Conservation (phyloP, 1,140 invertebrate species). For the Caenorhabditis briggsae region DNA sequence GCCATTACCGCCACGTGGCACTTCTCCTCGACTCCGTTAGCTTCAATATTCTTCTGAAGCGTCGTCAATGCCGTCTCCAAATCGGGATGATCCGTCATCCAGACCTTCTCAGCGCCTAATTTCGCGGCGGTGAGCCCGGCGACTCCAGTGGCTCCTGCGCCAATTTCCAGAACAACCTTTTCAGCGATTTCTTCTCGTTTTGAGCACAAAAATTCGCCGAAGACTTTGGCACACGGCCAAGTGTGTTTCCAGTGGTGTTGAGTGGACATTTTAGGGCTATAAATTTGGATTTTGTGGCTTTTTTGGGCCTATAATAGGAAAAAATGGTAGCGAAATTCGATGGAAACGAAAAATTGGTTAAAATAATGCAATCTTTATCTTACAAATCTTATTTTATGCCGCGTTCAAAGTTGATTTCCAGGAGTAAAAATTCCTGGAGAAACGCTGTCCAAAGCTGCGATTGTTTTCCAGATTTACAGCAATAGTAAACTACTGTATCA, state of each 20-base stretch:
- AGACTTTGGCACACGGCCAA: constrained; percentile 38
- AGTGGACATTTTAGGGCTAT: neutral
- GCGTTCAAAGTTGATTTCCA: too few species aligned
- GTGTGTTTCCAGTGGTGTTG: constrained; percentile 42
- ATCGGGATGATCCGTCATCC: constrained; percentile 54
- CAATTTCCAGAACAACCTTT: constrained; percentile 63
- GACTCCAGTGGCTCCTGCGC: constrained; percentile 64
- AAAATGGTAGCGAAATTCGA: too few species aligned
- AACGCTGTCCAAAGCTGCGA: too few species aligned
- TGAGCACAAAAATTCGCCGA: constrained; percentile 61
- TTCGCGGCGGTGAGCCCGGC: constrained; percentile 48
- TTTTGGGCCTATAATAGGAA: too few species aligned
- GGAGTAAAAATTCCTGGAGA: too few species aligned
- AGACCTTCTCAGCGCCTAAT: constrained; percentile 59
- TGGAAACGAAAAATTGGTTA: too few species aligned
- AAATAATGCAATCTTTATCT: too few species aligned
- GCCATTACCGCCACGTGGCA: neutral
- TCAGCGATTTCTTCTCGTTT: constrained; percentile 47
- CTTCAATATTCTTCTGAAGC: constrained; percentile 24
- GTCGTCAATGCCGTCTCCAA: neutral
- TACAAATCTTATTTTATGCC: too few species aligned
- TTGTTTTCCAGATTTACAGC: too few species aligned
- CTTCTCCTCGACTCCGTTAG: neutral
- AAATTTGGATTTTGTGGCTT: too few species aligned
- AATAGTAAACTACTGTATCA: too few species aligned